phyloP scores from a whole-genome alignment of 2,113 vertebrate genomes.

The Chaenocephalus aceratus region DNA sequence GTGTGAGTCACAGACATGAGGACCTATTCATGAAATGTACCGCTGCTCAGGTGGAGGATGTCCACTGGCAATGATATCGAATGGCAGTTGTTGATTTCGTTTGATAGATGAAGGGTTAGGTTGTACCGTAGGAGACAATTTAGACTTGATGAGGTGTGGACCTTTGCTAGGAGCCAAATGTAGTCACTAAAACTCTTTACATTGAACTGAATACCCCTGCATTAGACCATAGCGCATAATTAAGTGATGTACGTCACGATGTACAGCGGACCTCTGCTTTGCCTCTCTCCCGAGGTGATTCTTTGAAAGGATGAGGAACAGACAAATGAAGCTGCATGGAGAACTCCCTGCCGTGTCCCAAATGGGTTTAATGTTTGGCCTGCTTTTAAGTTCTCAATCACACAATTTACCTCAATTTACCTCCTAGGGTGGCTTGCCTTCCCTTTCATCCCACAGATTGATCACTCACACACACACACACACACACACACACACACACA shows the following conservation, averaged over 20 bases:
- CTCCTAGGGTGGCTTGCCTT: slow-evolving; percentile 46
- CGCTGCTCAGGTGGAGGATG: neutral
- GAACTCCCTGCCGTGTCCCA: slow-evolving; percentile 45
- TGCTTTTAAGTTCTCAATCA: slow-evolving; percentile 71
- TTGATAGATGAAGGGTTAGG: no score
- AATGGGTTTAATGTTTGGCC: slow-evolving; percentile 69
- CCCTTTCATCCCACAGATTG: slow-evolving; percentile 45
- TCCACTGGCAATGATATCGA: neutral
- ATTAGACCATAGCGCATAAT: slow-evolving; percentile 48
- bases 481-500: slow-evolving; percentile 13
- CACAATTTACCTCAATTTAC: slow-evolving; percentile 72
- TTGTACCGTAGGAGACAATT: no score
- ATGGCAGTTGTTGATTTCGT: no score
- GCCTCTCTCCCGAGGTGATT: slow-evolving; percentile 38
- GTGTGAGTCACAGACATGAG: neutral
- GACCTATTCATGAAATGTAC: neutral
- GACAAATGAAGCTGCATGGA: slow-evolving; percentile 55
- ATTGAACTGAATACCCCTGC: neutral
- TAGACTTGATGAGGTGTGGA: no score
- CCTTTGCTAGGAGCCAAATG: no score
- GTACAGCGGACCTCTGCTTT: slow-evolving; percentile 41
- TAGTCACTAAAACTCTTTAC: no score
- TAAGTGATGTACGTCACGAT: slow-evolving; percentile 58
- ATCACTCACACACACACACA: slow-evolving; percentile 25
- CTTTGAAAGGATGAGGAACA: slow-evolving; percentile 54